Percentiles rank a stretch among this genome's conserved stretches.
These are phyloP conservation scores for Lymantria monacha DNA, from an alignment of 2,888 invertebrate genomes.

Conservation along the genomic window DNA sequence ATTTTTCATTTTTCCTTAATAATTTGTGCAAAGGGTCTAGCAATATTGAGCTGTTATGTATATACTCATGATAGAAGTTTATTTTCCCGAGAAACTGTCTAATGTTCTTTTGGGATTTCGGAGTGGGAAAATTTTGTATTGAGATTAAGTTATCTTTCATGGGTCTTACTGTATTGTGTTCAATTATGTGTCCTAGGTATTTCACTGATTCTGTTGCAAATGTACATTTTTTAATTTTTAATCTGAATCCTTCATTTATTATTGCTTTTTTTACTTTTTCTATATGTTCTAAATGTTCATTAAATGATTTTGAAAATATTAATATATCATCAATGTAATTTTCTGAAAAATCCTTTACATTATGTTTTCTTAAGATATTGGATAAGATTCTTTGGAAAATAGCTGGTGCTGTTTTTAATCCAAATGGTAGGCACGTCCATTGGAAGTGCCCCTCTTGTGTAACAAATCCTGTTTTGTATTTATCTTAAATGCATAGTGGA, in stretches of 20 bases:
- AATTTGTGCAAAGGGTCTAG: background rate
- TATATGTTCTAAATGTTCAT: constrained; percentile 4
- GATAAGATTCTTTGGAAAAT: constrained; percentile 47
- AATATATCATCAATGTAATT: constrained; percentile 5
- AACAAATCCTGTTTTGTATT: constrained; percentile 43
- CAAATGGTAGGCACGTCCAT: constrained; percentile 48
- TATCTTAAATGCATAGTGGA: constrained; percentile 41
- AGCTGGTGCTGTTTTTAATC: constrained; percentile 47
- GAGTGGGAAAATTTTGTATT: background rate
- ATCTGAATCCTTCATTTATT: constrained; percentile 1
- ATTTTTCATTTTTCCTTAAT: background rate
- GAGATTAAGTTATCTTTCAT: constrained; percentile 13
- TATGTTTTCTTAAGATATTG: constrained; percentile 16
- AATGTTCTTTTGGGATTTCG: background rate
- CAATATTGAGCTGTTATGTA: background rate
- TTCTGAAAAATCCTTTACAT: background rate
- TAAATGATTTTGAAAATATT: constrained; percentile 1
- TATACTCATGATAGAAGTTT: background rate
- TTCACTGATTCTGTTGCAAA: constrained; percentile 15
- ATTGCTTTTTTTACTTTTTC: background rate
- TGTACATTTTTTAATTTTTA: background rate
- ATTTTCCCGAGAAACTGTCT: background rate
- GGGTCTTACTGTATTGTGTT: constrained; percentile 18
- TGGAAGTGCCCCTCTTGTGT: constrained; percentile 33
- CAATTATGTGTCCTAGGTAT: constrained; percentile 23